Evolutionary conservation across 2,888 invertebrate genomes (phyloP).

Genomic region (Panopea generosa): DNA sequence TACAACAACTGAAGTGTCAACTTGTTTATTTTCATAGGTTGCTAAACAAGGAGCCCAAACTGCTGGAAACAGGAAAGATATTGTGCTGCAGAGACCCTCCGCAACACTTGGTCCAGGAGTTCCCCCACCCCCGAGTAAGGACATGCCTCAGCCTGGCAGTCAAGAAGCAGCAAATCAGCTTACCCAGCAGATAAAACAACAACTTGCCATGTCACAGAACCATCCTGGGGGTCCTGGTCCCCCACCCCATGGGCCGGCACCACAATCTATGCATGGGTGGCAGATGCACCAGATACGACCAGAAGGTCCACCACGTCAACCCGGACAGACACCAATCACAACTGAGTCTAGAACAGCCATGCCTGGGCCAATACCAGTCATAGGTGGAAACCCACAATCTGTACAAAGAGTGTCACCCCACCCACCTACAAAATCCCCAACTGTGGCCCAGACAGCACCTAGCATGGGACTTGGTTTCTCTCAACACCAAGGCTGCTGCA

Average conservation of each 20-base stretch:
- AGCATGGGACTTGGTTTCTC: conserved; percentile 64
- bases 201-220: conserved; percentile 54
- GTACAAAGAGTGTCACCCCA: conserved; percentile 66
- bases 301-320: conserved; percentile 47
- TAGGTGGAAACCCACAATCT: conserved; percentile 59
- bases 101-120: conserved; percentile 14
- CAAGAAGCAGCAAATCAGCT: conserved; percentile 64
- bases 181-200: conserved; percentile 58
- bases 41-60: background rate
- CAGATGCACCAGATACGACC: conserved; percentile 44
- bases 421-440: conserved; percentile 69
- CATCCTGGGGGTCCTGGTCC: conserved; percentile 49
- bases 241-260: conserved; percentile 21
- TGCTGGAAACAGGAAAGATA: conserved; percentile 29
- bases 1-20: too few species aligned
- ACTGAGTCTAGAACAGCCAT: conserved; percentile 49
- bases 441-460: conserved; percentile 71
- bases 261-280: conserved; percentile 50
- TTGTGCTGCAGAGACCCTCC: conserved; percentile 37
- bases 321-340: conserved; percentile 32
- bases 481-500: conserved; percentile 52
- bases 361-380: conserved; percentile 59
- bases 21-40: too few species aligned
- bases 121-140: conserved; percentile 25
- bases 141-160: conserved; percentile 56